These are phyloP conservation scores for Allobates femoralis DNA, from an alignment of 2,797 vertebrate species.

Conservation along the genomic window DNA sequence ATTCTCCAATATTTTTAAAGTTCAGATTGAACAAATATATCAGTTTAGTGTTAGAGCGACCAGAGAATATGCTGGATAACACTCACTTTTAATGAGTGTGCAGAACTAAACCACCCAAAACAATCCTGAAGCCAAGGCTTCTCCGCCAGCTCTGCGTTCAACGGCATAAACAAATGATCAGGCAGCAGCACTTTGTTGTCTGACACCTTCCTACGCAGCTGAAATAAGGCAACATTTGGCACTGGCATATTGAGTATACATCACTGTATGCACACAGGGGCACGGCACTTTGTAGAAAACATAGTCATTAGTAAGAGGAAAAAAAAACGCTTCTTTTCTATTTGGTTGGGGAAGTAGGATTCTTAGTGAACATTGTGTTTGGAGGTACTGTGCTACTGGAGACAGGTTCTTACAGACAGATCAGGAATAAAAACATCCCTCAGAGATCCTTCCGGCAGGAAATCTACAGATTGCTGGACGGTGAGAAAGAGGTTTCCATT, in stretches of 20 bases:
- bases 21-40: background rate
- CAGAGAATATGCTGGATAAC: background rate
- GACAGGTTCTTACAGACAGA: no score
- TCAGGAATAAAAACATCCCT: no score
- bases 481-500: no score
- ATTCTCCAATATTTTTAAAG: background rate
- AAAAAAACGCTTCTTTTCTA: no score
- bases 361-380: no score
- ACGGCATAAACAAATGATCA: background rate
- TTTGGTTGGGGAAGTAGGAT: no score
- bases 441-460: no score
- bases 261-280: background rate
- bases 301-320: no score
- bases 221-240: background rate
- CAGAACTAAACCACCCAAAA: background rate
- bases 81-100: background rate
- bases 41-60: background rate
- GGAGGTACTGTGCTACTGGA: no score
- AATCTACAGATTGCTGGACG: no score
- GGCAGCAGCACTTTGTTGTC: conserved; percentile 6
- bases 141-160: background rate
- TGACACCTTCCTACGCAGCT: background rate
- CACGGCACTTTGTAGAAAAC: background rate
- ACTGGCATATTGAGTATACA: background rate
- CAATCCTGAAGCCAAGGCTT: background rate